Evolutionary conservation across 2,888 invertebrate species (phyloP).

Genomic region (Acanthosepion esculentum): DNA sequence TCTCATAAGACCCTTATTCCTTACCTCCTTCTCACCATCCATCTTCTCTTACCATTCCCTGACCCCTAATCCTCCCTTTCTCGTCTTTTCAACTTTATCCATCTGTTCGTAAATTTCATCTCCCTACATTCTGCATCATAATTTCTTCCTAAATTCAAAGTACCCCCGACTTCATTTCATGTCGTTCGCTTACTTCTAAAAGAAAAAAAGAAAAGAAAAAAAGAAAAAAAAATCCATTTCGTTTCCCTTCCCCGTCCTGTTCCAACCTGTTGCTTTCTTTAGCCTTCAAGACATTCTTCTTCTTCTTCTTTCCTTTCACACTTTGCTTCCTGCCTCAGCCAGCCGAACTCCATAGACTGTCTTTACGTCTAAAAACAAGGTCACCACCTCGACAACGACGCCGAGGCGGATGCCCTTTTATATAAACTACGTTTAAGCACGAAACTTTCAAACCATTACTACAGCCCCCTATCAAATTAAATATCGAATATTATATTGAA

Average conservation of each 20-base stretch:
- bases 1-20: no score
- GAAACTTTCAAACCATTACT: no score
- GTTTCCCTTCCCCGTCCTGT: not conserved
- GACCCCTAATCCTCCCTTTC: not conserved
- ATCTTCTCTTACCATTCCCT: no score
- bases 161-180: not conserved
- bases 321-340: not conserved
- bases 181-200: not conserved
- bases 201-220: no score
- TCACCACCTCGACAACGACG: not conserved
- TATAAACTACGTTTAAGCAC: no score
- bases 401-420: not conserved
- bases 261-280: not conserved
- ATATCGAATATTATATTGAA: no score
- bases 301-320: not conserved
- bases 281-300: no score
- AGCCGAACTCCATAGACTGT: not conserved
- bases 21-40: no score
- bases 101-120: not conserved
- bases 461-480: no score
- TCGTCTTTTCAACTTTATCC: not conserved
- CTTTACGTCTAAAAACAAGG: not conserved
- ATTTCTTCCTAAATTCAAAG: not conserved
- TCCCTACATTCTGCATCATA: not conserved
- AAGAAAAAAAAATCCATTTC: no score